Percentiles rank a stretch among this genome's conserved stretches.
phyloP scores from a whole-genome alignment of 1,140 invertebrate genomes.

The Drosophila pseudoananassae region DNA sequence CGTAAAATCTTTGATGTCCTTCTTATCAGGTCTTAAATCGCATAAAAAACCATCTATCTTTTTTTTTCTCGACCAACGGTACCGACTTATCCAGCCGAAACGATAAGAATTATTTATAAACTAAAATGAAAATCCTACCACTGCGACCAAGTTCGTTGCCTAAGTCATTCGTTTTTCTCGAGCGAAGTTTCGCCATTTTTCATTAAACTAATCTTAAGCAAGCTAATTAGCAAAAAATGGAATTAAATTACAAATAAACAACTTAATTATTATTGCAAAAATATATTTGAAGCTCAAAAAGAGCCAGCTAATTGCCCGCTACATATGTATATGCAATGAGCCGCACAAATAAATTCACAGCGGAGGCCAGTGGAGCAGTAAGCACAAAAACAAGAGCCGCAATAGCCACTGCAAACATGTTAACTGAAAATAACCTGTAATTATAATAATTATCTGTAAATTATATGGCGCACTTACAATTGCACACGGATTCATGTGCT shows the following conservation, averaged over 20 bases:
- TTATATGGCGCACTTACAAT: constrained; percentile 79
- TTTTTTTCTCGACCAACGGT: constrained; percentile 6
- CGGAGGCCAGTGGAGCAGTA: constrained; percentile 48
- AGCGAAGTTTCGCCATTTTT: constrained; percentile 5
- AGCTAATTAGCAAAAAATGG: constrained; percentile 55
- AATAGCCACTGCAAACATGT: constrained; percentile 50
- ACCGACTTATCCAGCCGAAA: neutral
- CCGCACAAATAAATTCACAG: constrained; percentile 34
- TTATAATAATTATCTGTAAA: constrained; percentile 83
- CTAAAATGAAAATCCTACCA: neutral
- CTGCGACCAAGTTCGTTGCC: constrained; percentile 40
- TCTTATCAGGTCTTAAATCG: constrained; percentile 12
- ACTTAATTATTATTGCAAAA: constrained; percentile 55
- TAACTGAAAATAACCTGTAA: constrained; percentile 80
- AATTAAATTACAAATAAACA: constrained; percentile 57
- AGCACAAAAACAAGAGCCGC: constrained; percentile 5
- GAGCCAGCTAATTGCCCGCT: constrained; percentile 53
- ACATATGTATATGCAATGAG: constrained; percentile 32
- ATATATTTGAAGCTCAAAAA: constrained; percentile 55
- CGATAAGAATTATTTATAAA: constrained; percentile 1
- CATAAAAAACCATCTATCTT: constrained; percentile 16
- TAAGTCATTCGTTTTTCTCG: constrained; percentile 41
- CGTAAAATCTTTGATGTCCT: constrained; percentile 10
- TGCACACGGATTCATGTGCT: constrained; percentile 75
- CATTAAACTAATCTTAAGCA: constrained; percentile 38